Evolutionary conservation across 30 jellyfish, hydroid and myxozoan species (phyloP).

Genomic region (Turritopsis dohrnii): DNA sequence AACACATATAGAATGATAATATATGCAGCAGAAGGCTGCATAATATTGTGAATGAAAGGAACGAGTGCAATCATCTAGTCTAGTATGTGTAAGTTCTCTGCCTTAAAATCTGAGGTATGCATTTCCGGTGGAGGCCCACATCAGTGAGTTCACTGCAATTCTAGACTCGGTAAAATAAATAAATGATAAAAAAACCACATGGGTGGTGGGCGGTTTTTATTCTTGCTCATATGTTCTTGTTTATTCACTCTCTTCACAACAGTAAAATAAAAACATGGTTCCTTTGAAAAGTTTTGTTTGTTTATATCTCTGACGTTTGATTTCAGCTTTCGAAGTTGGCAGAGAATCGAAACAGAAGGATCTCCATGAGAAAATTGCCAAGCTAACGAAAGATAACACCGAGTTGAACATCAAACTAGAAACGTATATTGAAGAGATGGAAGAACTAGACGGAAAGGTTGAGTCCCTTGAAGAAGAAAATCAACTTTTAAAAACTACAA

Average conservation of each 20-base stretch:
- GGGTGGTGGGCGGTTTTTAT: too few relatives aligned
- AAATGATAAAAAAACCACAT: too few relatives aligned
- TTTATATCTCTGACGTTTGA: not conserved
- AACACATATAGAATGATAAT: too few relatives aligned
- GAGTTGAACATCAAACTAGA: constrained; percentile 45
- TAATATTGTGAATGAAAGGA: too few relatives aligned
- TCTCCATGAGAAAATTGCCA: constrained; percentile 14
- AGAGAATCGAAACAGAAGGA: constrained; percentile 21
- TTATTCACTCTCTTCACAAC: not conserved
- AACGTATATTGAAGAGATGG: constrained; percentile 54
- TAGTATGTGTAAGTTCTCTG: too few relatives aligned
- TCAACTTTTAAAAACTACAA: constrained; percentile 3
- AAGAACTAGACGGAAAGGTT: constrained; percentile 47
- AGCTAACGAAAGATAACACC: constrained; percentile 40
- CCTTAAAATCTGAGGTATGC: too few relatives aligned
- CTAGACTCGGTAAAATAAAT: too few relatives aligned
- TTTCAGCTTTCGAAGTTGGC: constrained; percentile 16
- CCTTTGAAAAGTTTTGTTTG: not conserved
- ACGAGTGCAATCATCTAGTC: too few relatives aligned
- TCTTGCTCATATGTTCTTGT: not conserved
- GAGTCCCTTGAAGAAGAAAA: constrained; percentile 52
- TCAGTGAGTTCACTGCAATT: too few relatives aligned
- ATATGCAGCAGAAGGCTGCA: too few relatives aligned
- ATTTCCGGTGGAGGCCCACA: too few relatives aligned
- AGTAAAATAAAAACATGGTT: not conserved